Evolutionary conservation across 1,140 invertebrate species (phyloP).

Genomic region (Augochlora pura): DNA sequence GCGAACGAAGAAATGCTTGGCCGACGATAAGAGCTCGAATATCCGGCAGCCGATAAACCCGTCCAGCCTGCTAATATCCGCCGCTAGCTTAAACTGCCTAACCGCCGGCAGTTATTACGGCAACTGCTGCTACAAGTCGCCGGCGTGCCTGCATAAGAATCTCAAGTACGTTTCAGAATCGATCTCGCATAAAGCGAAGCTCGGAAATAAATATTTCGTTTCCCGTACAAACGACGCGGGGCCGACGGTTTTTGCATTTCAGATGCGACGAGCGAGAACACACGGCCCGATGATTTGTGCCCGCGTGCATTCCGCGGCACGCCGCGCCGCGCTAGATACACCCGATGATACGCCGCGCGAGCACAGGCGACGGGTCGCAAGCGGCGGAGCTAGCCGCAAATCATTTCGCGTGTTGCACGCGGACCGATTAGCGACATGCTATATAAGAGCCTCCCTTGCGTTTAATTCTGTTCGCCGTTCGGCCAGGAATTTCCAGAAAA

Average conservation of each 20-base stretch:
- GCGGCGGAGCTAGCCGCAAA: conserved; percentile 26
- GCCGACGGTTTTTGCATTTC: conserved; percentile 8
- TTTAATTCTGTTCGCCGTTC: neutral
- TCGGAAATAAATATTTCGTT: conserved; percentile 6
- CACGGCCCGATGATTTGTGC: conserved; percentile 40
- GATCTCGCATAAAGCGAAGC: neutral
- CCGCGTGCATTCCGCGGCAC: conserved; percentile 19
- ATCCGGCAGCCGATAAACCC: too few species aligned
- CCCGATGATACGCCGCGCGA: neutral
- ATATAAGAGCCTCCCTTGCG: neutral
- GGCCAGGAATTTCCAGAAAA: neutral
- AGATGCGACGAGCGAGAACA: neutral
- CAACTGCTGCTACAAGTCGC: neutral
- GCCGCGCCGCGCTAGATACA: conserved; percentile 13
- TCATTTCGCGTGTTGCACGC: conserved; percentile 52
- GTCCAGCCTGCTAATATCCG: too few species aligned
- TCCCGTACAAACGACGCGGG: neutral
- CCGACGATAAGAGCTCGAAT: too few species aligned
- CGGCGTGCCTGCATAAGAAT: neutral
- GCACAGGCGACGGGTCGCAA: too few species aligned
- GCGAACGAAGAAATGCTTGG: too few species aligned
- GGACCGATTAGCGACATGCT: conserved; percentile 44
- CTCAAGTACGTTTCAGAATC: neutral
- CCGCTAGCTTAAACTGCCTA: neutral
- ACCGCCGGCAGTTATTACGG: too few species aligned